Base-by-base conservation (phyloP, 2,888 invertebrate genomes). In the Melanophora roralis region DNA sequence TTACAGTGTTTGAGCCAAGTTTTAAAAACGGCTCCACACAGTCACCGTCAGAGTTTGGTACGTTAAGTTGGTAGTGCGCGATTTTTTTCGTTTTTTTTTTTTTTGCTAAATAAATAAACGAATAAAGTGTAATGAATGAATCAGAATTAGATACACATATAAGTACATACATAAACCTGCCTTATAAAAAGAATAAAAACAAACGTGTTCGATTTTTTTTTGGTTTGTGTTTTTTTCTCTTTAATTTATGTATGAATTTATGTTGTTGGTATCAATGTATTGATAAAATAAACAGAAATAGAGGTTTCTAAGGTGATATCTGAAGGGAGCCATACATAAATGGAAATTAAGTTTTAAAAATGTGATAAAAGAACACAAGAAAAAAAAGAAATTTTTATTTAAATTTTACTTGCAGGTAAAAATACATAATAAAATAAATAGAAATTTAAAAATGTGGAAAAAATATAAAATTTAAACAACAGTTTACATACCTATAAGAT, bases 1-100 rank as follows among this genome's bases (percentile, higher is more conserved):
- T 38, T 34, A 47, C 21, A 32, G 64, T 69, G 76, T 81, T 81
- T 82, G 83, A 83, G 81, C 82, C 80, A 62, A 81, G 83, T 82
- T 82, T 78, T 51, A 55, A 60, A 65, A n/a, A 49, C 32, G 49
- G 14, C 40, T 82, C 64, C 71, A 73, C 68, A 73, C 74, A 72
- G 82, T 83, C 82, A 77, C 78, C 83, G 81, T 82, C 82, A 81
- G 83, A 82, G 83, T 82, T 82, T 82, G 82, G 78, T 78, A 81
- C 82, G 82, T 81, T 81, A 80, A 78, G 81, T 76, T 81, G 83
- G 64, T 72, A 78, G 73, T 73, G 78, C 81, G 81, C 81, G 81
- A 75, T 65, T 27, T 3, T 3, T 27, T 5, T 3, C 6, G 6
- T 27, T 27, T 27, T 27, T 27, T 27, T 27, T 27, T 27, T 40